Evolutionary conservation across 1,140 invertebrate genomes (phyloP).

Genomic region (Leptinotarsa undecemlineata): DNA sequence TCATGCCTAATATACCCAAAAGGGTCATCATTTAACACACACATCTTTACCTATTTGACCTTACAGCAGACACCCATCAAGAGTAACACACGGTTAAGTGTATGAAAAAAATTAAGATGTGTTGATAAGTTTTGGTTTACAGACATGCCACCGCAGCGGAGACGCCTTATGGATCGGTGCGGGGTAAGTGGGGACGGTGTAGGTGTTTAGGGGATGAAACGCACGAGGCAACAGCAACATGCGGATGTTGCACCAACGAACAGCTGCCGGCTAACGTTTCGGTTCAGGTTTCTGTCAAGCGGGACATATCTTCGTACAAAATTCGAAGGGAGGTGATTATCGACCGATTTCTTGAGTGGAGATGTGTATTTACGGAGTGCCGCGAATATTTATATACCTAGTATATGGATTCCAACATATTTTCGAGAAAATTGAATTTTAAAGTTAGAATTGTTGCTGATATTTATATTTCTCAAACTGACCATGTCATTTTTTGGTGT

Average conservation of each 20-base stretch:
- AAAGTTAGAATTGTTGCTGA: too few relatives aligned
- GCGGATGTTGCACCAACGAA: slow-evolving; percentile 25
- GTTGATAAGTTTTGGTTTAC: slow-evolving; percentile 28
- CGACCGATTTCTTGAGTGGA: slow-evolving; percentile 8
- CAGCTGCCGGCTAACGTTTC: slow-evolving; percentile 18
- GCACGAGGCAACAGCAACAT: slow-evolving; percentile 17
- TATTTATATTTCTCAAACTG: too few relatives aligned
- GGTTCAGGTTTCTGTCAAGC: slow-evolving; percentile 22
- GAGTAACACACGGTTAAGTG: slow-evolving; percentile 5
- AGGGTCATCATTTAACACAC: slow-evolving; percentile 19
- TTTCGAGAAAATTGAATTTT: too few relatives aligned
- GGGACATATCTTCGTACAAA: slow-evolving; percentile 12
- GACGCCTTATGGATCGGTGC: background rate
- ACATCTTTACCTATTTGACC: slow-evolving; percentile 14
- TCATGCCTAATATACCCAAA: background rate
- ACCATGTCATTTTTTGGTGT: too few relatives aligned
- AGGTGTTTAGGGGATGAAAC: slow-evolving; percentile 27
- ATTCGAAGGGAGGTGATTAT: slow-evolving; percentile 16
- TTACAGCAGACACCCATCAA: background rate
- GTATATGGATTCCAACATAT: too few relatives aligned
- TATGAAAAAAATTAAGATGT: slow-evolving; percentile 25
- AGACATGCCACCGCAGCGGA: slow-evolving; percentile 19
- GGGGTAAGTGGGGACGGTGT: background rate
- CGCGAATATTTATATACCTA: background rate
- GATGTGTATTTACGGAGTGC: background rate